Conservation (phyloP, 1,140 invertebrate genomes). For the Hydropsyche tenuis region DNA sequence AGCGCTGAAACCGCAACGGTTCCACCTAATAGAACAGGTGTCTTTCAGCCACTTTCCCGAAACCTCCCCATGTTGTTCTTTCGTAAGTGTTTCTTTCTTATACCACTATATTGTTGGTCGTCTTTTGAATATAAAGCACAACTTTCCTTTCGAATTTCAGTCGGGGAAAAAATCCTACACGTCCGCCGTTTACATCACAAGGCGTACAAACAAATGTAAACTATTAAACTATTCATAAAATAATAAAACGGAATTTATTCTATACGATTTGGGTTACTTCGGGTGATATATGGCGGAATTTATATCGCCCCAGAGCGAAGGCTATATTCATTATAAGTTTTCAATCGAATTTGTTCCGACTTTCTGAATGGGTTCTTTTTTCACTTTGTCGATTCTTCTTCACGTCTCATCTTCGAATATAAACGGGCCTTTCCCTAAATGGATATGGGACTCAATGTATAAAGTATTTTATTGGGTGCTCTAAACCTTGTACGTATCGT, state of each 20-base stretch:
- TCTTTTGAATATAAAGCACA: constrained; percentile 26
- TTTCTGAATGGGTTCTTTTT: constrained; percentile 25
- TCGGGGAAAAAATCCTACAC: not conserved
- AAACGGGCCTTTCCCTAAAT: constrained; percentile 5
- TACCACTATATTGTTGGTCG: constrained; percentile 16
- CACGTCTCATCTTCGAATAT: constrained; percentile 5
- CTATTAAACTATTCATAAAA: not conserved
- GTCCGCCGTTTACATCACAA: not conserved
- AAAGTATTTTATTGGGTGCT: constrained; percentile 19
- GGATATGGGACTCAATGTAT: not conserved
- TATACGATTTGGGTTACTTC: no score
- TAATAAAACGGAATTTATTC: not conserved
- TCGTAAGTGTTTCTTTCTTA: constrained; percentile 11
- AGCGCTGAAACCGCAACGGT: not conserved
- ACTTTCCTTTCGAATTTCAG: constrained; percentile 28
- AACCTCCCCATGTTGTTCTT: constrained; percentile 1
- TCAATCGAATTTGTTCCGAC: constrained; percentile 33
- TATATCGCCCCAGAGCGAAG: constrained; percentile 1
- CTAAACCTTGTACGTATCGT: not conserved
- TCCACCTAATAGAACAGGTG: constrained; percentile 25
- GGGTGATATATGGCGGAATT: not conserved
- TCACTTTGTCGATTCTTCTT: constrained; percentile 5
- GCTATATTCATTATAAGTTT: constrained; percentile 36
- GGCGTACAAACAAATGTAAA: not conserved
- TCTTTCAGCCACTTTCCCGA: constrained; percentile 20